Base-by-base conservation (phyloP, 2,797 vertebrate genomes). In the Eupleurogrammus muticus region DNA sequence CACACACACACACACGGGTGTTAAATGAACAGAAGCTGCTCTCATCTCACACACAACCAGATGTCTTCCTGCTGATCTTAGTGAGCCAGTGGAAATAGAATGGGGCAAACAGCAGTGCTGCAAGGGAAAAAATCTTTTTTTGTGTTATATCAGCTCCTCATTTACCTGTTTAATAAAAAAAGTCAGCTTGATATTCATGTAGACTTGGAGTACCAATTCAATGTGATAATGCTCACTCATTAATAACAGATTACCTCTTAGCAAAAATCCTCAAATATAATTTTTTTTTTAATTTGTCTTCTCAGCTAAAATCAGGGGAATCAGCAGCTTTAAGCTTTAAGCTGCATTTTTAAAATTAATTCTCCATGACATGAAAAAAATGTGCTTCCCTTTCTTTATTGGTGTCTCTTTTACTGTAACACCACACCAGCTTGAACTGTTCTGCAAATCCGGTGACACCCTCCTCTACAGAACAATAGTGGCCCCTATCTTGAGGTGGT, bases 401-500 rank as follows among this genome's bases (percentile, higher is more conserved):
- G 55, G 58, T 19, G 5, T 55, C 42, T 58, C 20, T 58, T 68
- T 59, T 32, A 51, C 32, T 11, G 19, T 19, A 34, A 34, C 17
- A 55, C 40, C 36, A 65, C 56, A 17, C 14, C 38, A 56, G 57
- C 58, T 67, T 66, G 78, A 78, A 53, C 14, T 61, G 60, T 61
- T 56, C 58, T 32, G 64, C 47, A 63, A 63, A 64, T n/a, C 16
- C 36, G 51, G 1, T 52, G 52, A 75, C 47, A 65, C 53, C 54
- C 61, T 58, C 54, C 11, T 46, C 24, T 42, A 28, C 48, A 52
- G 50, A 66, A 67, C 66, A 73, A 80, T 52, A 61, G 49, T 7
- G 35, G 44, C 20, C 54, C 16, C 48, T 49, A 60, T 83, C 35
- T 80, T 40, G 17, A 75, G 49, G 65, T 55, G 58, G 54, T 61